Evolutionary conservation across 37 sponge, comb jelly and placozoan genomes (phyloP).

Genomic region (Cladorhizidae sp.): DNA sequence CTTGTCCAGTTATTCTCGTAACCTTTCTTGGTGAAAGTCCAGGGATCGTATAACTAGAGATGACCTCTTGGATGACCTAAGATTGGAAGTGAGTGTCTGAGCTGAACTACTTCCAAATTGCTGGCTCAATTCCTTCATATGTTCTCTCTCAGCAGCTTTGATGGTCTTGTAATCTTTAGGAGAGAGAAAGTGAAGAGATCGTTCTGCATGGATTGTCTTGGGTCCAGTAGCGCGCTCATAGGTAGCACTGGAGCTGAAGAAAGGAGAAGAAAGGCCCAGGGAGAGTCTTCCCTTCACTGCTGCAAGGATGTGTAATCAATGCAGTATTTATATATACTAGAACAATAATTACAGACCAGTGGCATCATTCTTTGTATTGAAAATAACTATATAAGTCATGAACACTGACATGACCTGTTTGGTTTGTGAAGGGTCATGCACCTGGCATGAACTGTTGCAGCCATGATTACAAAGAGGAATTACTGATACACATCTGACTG

Average conservation of each 20-base stretch:
- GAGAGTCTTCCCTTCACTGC: background rate
- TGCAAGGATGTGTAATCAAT: background rate
- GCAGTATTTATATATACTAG: background rate
- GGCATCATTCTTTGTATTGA: too few species aligned
- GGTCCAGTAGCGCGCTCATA: slow-evolving; percentile 73
- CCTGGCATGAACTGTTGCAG: too few species aligned
- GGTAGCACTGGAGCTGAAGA: background rate
- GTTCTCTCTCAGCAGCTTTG: slow-evolving; percentile 2
- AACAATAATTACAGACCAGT: too few species aligned
- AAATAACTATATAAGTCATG: too few species aligned
- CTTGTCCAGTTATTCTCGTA: background rate
- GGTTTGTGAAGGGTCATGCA: too few species aligned
- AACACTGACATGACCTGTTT: too few species aligned
- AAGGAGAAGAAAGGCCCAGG: background rate
- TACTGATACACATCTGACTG: too few species aligned
- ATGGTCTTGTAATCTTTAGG: slow-evolving; percentile 67
- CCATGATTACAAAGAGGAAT: too few species aligned
- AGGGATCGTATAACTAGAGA: background rate
- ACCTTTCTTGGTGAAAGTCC: slow-evolving; percentile 10
- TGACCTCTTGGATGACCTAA: background rate
- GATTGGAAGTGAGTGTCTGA: background rate
- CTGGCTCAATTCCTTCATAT: slow-evolving; percentile 5
- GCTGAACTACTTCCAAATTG: background rate
- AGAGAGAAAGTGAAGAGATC: slow-evolving; percentile 56
- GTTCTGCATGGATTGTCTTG: slow-evolving; percentile 56